Evolutionary conservation across 2,888 invertebrate genomes (phyloP).

Genomic region (Graphium colonna): DNA sequence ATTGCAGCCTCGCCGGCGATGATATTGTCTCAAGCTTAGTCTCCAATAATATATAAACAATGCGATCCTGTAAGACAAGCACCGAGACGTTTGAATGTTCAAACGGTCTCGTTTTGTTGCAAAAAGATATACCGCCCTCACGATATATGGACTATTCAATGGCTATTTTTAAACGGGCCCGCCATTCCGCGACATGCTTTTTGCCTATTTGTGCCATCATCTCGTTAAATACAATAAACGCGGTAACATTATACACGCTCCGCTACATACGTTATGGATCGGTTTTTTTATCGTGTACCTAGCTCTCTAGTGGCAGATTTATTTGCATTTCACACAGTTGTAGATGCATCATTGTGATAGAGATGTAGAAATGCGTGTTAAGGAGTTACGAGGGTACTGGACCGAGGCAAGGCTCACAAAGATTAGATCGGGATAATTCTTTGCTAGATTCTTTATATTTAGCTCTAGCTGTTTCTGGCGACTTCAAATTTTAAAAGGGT

Average conservation of each 20-base stretch:
- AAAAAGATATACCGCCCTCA: constrained; percentile 38
- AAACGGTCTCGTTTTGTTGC: constrained; percentile 41
- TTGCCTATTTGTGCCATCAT: constrained; percentile 19
- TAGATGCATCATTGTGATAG: too few species aligned
- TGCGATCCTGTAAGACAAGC: constrained; percentile 40
- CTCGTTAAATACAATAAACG: constrained; percentile 18
- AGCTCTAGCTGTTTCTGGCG: too few species aligned
- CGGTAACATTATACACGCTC: constrained; percentile 11
- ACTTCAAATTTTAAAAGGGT: too few species aligned
- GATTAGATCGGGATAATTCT: too few species aligned
- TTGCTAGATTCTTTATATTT: too few species aligned
- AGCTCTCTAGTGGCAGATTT: neutral
- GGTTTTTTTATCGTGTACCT: too few species aligned
- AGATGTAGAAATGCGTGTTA: too few species aligned
- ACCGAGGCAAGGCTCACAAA: too few species aligned
- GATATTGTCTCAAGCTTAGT: constrained; percentile 19
- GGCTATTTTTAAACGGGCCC: constrained; percentile 50
- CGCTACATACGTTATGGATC: neutral
- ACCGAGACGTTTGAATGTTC: constrained; percentile 57
- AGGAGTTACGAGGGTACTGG: too few species aligned
- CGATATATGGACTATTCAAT: constrained; percentile 43
- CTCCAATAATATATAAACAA: constrained; percentile 35
- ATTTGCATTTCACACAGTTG: too few species aligned
- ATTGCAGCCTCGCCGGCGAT: constrained; percentile 4
- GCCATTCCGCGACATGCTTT: constrained; percentile 25